Evolutionary conservation across 2,113 vertebrate genomes (phyloP), one percentile per base, ranked within the genome.

Genomic region (Chaetorhynchus papuensis): DNA sequence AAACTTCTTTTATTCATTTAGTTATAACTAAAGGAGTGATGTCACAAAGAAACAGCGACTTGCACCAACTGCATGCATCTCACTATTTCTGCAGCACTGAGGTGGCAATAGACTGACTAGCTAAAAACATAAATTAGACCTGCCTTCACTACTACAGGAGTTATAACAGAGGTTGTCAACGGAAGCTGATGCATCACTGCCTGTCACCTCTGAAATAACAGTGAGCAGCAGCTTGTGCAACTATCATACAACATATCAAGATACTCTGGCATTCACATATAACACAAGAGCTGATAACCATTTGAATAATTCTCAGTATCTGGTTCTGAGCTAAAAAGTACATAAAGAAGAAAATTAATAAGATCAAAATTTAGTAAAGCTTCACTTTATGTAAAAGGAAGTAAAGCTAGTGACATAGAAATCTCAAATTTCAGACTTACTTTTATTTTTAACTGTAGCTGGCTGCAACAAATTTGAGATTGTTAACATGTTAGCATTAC

Each of bases 401-500:
- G 35, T 39, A 39, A 61, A 61, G 35, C 11, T 28, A 39, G 79
- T 87, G 59, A 80, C 27, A n/a, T 37, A 65, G 54, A 94, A 96
- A 93, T 85, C 10, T 30, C 16, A 28, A 72, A 91, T 83, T 85
- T 79, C 76, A 56, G 21, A 54, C 52, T 91, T 68, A 7, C 15
- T 61, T 50, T 47, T 68, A 50, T 45, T 81, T 60, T 81, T 47
- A 52, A 63, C 6, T 50, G n/a, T 45, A 77, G 47, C 35, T 96
- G 85, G 54, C 59, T 94, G 42, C 65, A 93, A 92, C 41, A 74
- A 93, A 94, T 93, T 87, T 80, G 47, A 75, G 9, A 31, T 83
- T 96, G 54, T 59, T 94, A 96, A 94, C 92, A 97, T 49, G 49
- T 95, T 97, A 96, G 95, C 82, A 96, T 97, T 97, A 94, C 72